Percentiles rank a stretch among this genome's conserved stretches.
Conservation (phyloP, 2,888 invertebrate species). For the Parapristionchus giblindavisi region DNA sequence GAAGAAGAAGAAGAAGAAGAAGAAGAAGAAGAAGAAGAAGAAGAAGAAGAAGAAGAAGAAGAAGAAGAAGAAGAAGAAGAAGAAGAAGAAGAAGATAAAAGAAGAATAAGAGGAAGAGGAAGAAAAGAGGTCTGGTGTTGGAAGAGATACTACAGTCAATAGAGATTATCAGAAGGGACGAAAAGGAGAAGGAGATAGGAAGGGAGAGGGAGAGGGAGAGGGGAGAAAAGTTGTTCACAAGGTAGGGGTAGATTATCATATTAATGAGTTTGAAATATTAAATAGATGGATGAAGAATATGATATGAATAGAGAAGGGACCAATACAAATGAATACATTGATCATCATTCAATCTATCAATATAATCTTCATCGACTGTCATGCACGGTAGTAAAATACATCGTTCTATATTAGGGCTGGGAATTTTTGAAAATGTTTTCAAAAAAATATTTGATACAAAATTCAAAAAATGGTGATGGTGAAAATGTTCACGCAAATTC, state of each 20-base stretch:
- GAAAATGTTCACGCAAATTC: too few relatives aligned
- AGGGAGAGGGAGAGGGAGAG: neutral
- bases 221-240: neutral
- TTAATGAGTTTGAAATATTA: too few relatives aligned
- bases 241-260: neutral
- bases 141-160: constrained; percentile 11
- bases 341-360: too few relatives aligned
- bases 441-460: too few relatives aligned
- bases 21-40: neutral
- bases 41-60: neutral
- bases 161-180: constrained; percentile 5
- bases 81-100: constrained; percentile 3
- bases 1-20: neutral
- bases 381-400: too few relatives aligned
- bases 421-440: too few relatives aligned
- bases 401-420: too few relatives aligned
- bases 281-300: too few relatives aligned
- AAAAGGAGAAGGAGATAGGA: constrained; percentile 5
- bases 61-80: neutral
- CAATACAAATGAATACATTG: too few relatives aligned
- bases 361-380: too few relatives aligned
- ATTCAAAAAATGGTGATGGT: too few relatives aligned
- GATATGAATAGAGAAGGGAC: too few relatives aligned
- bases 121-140: neutral
- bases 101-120: constrained; percentile 4